Evolutionary conservation across 1,140 invertebrate species (phyloP).

Genomic region (Papilio aristodemus): DNA sequence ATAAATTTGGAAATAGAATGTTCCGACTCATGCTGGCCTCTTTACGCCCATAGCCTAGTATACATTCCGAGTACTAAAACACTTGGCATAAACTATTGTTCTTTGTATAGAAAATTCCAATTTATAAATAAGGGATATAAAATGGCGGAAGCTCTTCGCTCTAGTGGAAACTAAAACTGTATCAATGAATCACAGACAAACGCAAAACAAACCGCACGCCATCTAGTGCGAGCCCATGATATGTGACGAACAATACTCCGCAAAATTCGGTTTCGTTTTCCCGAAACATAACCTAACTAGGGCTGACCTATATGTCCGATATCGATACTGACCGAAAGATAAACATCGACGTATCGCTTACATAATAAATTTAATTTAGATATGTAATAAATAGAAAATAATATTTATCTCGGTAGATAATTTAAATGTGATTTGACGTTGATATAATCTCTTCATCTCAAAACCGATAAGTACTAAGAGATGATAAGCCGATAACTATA

Average conservation of each 20-base stretch:
- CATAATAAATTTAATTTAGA: not conserved
- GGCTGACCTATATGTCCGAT: slow-evolving; percentile 29
- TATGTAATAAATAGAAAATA: no score
- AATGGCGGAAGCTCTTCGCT: slow-evolving; percentile 38
- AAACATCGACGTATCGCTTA: not conserved
- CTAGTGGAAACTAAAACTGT: slow-evolving; percentile 47
- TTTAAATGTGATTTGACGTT: no score
- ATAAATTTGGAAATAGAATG: no score
- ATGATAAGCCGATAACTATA: no score
- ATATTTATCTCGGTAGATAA: no score
- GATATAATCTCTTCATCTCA: no score
- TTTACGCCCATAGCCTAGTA: no score
- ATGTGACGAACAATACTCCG: slow-evolving; percentile 62
- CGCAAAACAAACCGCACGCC: slow-evolving; percentile 51
- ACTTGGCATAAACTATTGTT: slow-evolving; percentile 36
- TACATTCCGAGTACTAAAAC: not conserved
- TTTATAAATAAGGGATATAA: slow-evolving; percentile 47
- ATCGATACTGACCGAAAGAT: slow-evolving; percentile 15
- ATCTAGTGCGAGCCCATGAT: slow-evolving; percentile 62
- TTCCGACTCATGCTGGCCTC: no score
- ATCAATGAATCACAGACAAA: slow-evolving; percentile 72
- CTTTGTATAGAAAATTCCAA: not conserved
- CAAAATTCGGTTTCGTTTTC: slow-evolving; percentile 44
- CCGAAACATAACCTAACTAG: slow-evolving; percentile 40
- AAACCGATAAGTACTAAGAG: no score